Evolutionary conservation across 2,797 vertebrate species (phyloP).

Genomic region (Typhlichthys eigenmanni): DNA sequence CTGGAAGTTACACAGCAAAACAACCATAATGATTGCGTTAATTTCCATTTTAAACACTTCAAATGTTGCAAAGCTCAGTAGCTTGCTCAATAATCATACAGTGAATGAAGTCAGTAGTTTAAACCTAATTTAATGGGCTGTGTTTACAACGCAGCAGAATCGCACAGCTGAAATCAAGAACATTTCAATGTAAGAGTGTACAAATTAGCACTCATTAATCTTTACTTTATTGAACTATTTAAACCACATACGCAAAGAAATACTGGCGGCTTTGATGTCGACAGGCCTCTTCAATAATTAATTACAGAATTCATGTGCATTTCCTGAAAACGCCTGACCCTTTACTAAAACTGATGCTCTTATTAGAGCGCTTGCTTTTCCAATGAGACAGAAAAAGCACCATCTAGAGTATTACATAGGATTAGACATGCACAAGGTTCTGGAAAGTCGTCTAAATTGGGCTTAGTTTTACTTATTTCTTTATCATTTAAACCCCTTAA

Average conservation of each 20-base stretch:
- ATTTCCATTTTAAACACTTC: slow-evolving; percentile 64
- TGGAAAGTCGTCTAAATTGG: slow-evolving; percentile 7
- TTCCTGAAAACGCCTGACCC: slow-evolving; percentile 73
- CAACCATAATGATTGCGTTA: slow-evolving; percentile 45
- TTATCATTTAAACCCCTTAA: not conserved
- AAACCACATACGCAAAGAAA: slow-evolving; percentile 69
- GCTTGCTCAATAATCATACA: slow-evolving; percentile 40
- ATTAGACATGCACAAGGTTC: slow-evolving; percentile 24
- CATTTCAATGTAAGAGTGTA: slow-evolving; percentile 49
- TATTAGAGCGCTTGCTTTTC: slow-evolving; percentile 55
- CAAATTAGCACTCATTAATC: slow-evolving; percentile 77
- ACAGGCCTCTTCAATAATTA: slow-evolving; percentile 73
- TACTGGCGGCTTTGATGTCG: slow-evolving; percentile 72
- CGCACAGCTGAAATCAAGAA: slow-evolving; percentile 44
- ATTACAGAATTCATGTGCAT: slow-evolving; percentile 68
- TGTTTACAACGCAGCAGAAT: slow-evolving; percentile 3
- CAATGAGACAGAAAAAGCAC: slow-evolving; percentile 48
- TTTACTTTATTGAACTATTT: slow-evolving; percentile 76
- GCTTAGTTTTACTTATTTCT: not conserved
- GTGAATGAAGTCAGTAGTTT: slow-evolving; percentile 45
- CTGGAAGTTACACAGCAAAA: slow-evolving; percentile 28
- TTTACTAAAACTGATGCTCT: slow-evolving; percentile 49
- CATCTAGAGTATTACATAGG: slow-evolving; percentile 21
- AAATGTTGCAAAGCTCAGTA: slow-evolving; percentile 36
- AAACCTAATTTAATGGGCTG: slow-evolving; percentile 38